A percentile compares a stretch with the other conserved stretches of the same genome.
Evolutionary conservation across 2,888 invertebrate genomes (phyloP).

Genomic region (Dolomedes plantarius): DNA sequence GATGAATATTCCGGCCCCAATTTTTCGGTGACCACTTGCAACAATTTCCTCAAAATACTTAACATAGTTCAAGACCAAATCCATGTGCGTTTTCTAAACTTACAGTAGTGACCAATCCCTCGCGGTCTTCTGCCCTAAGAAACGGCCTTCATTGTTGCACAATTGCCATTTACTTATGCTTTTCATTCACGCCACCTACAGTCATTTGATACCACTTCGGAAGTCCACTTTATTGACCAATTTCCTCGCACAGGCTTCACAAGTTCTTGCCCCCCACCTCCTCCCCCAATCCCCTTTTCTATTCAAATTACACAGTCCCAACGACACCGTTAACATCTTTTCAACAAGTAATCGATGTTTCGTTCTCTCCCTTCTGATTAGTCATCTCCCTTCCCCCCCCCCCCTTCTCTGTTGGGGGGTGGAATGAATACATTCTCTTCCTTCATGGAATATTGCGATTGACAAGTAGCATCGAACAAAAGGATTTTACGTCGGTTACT

Average conservation of each 20-base stretch:
- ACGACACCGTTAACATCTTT: not conserved
- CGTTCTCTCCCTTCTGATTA: constrained; percentile 41
- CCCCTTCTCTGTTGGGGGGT: not conserved
- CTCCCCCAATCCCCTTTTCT: not conserved
- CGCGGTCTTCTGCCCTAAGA: not conserved
- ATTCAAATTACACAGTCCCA: not conserved
- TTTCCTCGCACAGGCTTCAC: not conserved
- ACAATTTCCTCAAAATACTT: too few relatives aligned
- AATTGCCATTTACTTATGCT: not conserved
- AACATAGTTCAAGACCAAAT: too few relatives aligned
- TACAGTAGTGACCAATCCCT: too few relatives aligned
- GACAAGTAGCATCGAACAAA: constrained; percentile 26
- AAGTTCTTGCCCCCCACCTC: not conserved
- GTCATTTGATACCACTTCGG: constrained; percentile 2
- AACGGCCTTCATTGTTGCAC: not conserved
- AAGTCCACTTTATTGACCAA: constrained; percentile 3
- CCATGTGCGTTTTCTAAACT: too few relatives aligned
- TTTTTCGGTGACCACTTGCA: too few relatives aligned
- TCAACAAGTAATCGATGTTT: constrained; percentile 42
- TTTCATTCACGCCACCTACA: not conserved
- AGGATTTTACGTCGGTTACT: not conserved
- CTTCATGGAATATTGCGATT: constrained; percentile 43
- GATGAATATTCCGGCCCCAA: too few relatives aligned
- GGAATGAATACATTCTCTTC: constrained; percentile 17
- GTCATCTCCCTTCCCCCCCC: constrained; percentile 44